Base-by-base conservation (phyloP, 2,888 invertebrate species). In the Lasius fuliginosus region DNA sequence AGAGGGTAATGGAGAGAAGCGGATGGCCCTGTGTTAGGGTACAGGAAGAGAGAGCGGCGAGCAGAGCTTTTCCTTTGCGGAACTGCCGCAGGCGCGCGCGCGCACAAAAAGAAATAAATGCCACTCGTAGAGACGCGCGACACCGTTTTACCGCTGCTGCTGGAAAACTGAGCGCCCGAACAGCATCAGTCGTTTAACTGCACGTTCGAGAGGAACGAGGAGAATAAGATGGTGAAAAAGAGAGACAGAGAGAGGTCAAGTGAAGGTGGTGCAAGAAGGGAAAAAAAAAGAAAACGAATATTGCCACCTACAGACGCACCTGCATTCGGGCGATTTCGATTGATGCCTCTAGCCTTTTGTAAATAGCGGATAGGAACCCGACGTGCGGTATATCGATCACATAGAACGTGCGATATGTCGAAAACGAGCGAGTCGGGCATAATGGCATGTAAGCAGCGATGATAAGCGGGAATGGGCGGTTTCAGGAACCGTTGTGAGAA, bases 41-140 rank as follows among this genome's bases (percentile, higher is more conserved):
- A 74, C 27, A 64, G n/a, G 40, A n/a, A 30, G 73, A 62, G 36
- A 27, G 64, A 42, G 56, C 67, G 68, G 56, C 76, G 67, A 46
- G 89, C 82, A 83, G 85, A 83, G 76, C 84, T 85, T 87, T 84
- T 75, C 79, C 79, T 83, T 83, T 75, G 83, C 71, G n/a, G 58
- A 76, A 86, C 69, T 73, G 76, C 12, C 49, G 49, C 49, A 49
- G 49, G 49, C n/a, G 40, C 40, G 65, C 82, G 79, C 23, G 79
- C 36, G 36, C 23, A 23, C 82, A 83, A 86, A 86, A 90, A 86
- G 87, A 88, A 88, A 89, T 89, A 89, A 89, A 89, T 89, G 89
- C 84, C 67, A 49, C 77, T 68, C 82, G 81, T 83, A 65, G 73
- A 83, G 27, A 79, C 79, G 68, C 58, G 49, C 46, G 62, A 69